These are phyloP conservation scores for Ichneumoninae sp. DNA, from an alignment of 2,888 invertebrate species.

Conservation along the genomic window DNA sequence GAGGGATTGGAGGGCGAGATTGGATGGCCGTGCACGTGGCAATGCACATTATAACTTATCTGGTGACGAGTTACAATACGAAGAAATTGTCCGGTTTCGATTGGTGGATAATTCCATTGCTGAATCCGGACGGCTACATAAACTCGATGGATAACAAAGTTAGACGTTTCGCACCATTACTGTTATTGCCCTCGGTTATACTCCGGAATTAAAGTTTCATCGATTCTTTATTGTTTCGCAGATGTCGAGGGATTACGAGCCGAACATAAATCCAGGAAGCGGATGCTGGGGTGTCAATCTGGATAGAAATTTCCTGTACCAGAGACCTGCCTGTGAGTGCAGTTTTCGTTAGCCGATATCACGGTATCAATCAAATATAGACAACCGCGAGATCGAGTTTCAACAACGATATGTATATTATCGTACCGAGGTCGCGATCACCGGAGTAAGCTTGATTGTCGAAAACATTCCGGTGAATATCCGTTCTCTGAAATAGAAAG, in stretches of 20 bases:
- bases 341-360: conserved; percentile 19
- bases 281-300: conserved; percentile 63
- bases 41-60: conserved; percentile 50
- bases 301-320: conserved; percentile 60
- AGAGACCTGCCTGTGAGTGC: conserved; percentile 54
- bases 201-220: conserved; percentile 25
- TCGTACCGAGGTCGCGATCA: conserved; percentile 31
- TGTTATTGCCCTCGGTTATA: neutral
- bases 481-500: conserved; percentile 63
- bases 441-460: conserved; percentile 23
- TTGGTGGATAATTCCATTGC: conserved; percentile 64
- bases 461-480: conserved; percentile 45
- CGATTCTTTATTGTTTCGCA: conserved; percentile 12
- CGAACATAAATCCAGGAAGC: conserved; percentile 53
- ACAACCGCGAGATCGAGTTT: neutral
- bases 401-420: conserved; percentile 5
- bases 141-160: conserved; percentile 55
- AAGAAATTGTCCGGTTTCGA: conserved; percentile 57
- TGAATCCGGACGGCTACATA: conserved; percentile 63
- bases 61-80: conserved; percentile 51
- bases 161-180: conserved; percentile 34
- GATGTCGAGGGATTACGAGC: conserved; percentile 47
- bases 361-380: neutral
- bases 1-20: conserved; percentile 60
- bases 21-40: conserved; percentile 54